These are phyloP conservation scores for Actenoides lindsayi DNA, from an alignment of 2,113 vertebrate genomes.

Conservation along the genomic window DNA sequence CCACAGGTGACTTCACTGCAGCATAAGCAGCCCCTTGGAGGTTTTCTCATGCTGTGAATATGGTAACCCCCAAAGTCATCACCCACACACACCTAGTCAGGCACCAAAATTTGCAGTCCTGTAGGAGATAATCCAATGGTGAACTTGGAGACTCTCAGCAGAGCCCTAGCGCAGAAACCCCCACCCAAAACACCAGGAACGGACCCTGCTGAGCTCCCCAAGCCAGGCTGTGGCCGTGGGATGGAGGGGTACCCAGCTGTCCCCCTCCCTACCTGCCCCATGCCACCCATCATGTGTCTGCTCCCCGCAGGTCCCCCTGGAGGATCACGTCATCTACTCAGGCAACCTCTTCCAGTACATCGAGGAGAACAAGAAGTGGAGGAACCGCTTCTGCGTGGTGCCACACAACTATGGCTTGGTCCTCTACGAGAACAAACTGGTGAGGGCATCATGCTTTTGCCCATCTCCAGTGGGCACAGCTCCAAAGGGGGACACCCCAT, in stretches of 20 bases:
- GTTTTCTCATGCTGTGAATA: neutral
- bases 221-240: rapidly evolving
- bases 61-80: neutral
- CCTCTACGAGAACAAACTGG: constrained; percentile 87
- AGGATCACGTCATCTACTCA: constrained; percentile 89
- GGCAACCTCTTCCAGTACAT: constrained; percentile 92
- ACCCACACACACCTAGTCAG: rapidly evolving
- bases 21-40: neutral
- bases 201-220: rapidly evolving
- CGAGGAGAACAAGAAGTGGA: constrained; percentile 94
- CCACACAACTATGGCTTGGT: constrained; percentile 86
- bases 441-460: constrained; percentile 41
- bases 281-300: rapidly evolving
- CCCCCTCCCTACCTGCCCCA: rapidly evolving
- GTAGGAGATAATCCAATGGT: neutral
- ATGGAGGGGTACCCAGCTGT: neutral
- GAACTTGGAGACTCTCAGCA: neutral
- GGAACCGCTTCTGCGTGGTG: constrained; percentile 89
- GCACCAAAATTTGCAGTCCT: rapidly evolving
- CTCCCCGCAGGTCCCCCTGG: constrained; percentile 80
- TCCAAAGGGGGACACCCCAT: neutral
- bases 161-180: rapidly evolving
- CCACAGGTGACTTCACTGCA: rapidly evolving
- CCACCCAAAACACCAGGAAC: rapidly evolving
- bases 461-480: neutral